phyloP scores from a whole-genome alignment of 2,888 invertebrate species.

The Pammene aurita region DNA sequence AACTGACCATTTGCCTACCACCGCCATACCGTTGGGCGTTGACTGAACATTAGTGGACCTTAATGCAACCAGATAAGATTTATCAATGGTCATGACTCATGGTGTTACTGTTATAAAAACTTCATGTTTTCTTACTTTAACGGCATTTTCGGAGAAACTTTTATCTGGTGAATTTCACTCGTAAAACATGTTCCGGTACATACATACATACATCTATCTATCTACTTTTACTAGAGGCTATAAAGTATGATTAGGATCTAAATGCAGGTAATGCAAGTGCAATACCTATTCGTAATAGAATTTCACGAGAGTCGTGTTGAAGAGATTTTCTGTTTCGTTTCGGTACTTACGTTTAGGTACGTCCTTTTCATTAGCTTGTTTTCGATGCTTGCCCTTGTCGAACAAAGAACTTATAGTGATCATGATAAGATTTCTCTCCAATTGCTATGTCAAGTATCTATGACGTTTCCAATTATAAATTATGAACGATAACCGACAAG shows the following conservation, averaged over 20 bases:
- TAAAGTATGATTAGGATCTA: constrained; percentile 2
- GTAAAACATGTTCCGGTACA: not conserved
- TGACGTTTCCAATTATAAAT: no score
- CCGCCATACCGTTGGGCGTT: not conserved
- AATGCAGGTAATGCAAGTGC: constrained; percentile 1
- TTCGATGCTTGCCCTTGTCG: no score
- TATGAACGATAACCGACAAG: no score
- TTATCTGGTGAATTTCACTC: not conserved
- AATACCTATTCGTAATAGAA: not conserved
- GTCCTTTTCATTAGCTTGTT: no score
- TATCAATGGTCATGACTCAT: no score
- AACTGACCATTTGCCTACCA: constrained; percentile 28
- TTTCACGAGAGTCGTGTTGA: not conserved
- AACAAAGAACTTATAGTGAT: no score
- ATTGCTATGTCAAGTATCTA: no score
- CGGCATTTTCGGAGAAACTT: not conserved
- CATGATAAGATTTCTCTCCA: no score
- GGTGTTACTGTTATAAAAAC: not conserved
- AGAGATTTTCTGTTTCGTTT: not conserved
- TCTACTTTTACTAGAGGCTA: not conserved
- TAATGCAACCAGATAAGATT: not conserved
- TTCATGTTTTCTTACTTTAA: no score
- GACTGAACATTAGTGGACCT: not conserved
- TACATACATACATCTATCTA: no score
- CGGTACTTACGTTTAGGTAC: not conserved